Evolutionary conservation across 1,140 invertebrate genomes (phyloP), one percentile per base, ranked within the genome.

Genomic region (Drosophila yakuba): DNA sequence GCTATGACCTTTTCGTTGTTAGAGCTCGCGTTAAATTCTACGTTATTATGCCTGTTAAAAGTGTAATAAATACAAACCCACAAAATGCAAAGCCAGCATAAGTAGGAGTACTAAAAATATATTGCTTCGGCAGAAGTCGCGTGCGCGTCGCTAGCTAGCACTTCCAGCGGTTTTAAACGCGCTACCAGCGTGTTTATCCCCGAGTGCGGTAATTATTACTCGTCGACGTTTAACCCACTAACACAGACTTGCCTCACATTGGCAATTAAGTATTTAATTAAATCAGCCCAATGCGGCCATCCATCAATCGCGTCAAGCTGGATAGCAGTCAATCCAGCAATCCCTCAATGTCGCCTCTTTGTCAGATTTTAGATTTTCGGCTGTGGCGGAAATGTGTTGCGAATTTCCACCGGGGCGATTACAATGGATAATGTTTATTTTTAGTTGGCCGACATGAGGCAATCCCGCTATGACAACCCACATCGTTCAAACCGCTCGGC

Each of bases 181-280:
- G 51, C 41, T 20, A 20, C 7, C 61, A 47, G 32, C 63, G 5
- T 23, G 44, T 15, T 23, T 39, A 38, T 54, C 45, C 56, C 56
- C 66, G 36, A 57, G 57, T 74, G 69, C 47, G 50, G 72, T 80
- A 80, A 80, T 63, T 71, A 74, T 61, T 25, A 61, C 55, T 48
- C 67, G 66, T 17, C 54, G 69, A 68, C 68, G 52, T 88, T 86
- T 86, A 86, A 86, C 83, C 84, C 78, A 86, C 83, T 79, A 79
- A 86, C 83, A 83, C 55, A 28, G 39, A 63, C 60, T 63, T 63
- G 60, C 60, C 38, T 20, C 64, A 71, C 54, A 71, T 57, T 47
- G 38, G 36, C 66, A 58, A 71, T 72, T 72, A 72, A 72, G 48
- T 45, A 43, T 72, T 72, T 72, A 71, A 72, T 50, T 64, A 47